These are phyloP conservation scores for Pollimyrus isidori DNA, from an alignment of 2,113 vertebrate genomes.

Conservation along the genomic window DNA sequence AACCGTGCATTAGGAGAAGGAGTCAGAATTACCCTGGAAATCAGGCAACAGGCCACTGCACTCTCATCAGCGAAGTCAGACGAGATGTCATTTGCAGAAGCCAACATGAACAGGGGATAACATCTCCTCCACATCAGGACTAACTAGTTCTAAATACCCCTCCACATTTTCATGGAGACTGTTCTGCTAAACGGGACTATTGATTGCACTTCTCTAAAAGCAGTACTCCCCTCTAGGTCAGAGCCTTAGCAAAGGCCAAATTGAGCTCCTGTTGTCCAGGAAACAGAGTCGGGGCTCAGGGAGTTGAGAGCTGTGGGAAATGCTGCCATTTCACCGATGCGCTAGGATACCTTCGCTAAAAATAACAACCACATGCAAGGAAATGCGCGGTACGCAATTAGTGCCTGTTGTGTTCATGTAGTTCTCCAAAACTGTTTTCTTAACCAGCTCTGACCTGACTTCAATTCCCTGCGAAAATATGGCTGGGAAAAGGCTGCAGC, in stretches of 20 bases:
- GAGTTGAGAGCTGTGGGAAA: not conserved
- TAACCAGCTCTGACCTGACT: not conserved
- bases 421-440: not conserved
- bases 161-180: not conserved
- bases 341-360: not conserved
- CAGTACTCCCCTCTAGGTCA: not conserved
- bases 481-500: not conserved
- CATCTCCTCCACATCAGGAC: not conserved
- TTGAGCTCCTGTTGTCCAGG: not conserved
- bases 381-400: not conserved
- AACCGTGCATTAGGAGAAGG: not conserved
- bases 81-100: not conserved
- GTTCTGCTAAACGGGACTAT: not conserved
- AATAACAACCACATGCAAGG: not conserved
- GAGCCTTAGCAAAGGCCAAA: not conserved
- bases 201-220: not conserved
- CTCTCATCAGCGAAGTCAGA: not conserved
- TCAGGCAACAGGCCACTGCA: not conserved
- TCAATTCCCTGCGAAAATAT: not conserved
- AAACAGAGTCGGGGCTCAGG: not conserved
- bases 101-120: not conserved
- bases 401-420: not conserved
- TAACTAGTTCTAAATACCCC: not conserved
- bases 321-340: not conserved
- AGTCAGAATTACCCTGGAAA: not conserved